A percentile compares a stretch with the other conserved stretches of the same genome.
Evolutionary conservation across 2,113 vertebrate species (phyloP).

Genomic region (Phoenicopterus ruber): DNA sequence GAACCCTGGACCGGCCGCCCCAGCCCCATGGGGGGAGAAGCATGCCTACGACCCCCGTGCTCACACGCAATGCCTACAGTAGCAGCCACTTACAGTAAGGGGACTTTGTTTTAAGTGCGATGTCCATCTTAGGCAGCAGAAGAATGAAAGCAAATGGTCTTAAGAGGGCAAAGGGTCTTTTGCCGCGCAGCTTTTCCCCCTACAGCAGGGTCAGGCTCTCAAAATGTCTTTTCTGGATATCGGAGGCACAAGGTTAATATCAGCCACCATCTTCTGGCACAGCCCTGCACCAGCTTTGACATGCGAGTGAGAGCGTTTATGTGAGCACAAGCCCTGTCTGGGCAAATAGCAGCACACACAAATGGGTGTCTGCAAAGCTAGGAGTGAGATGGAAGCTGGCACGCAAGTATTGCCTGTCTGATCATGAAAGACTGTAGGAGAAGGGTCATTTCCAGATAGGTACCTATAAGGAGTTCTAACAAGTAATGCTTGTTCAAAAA

Average conservation of each 20-base stretch:
- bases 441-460: neutral
- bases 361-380: neutral
- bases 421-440: neutral
- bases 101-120: fast-evolving
- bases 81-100: conserved; percentile 92
- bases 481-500: neutral
- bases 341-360: neutral
- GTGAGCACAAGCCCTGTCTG: neutral
- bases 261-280: neutral
- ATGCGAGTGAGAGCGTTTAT: neutral
- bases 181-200: neutral
- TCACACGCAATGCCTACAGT: conserved; percentile 92
- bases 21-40: conserved; percentile 84
- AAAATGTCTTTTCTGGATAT: neutral
- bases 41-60: conserved; percentile 92
- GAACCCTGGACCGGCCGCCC: conserved; percentile 76
- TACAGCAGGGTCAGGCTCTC: neutral
- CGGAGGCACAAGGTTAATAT: neutral
- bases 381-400: neutral
- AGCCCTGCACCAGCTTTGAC: neutral
- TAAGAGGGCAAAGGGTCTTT: neutral
- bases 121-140: fast-evolving
- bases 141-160: neutral
- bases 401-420: neutral
- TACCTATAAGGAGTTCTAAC: neutral